phyloP scores from a whole-genome alignment of 2,797 vertebrate genomes.

The Odontamblyopus rebecca region DNA sequence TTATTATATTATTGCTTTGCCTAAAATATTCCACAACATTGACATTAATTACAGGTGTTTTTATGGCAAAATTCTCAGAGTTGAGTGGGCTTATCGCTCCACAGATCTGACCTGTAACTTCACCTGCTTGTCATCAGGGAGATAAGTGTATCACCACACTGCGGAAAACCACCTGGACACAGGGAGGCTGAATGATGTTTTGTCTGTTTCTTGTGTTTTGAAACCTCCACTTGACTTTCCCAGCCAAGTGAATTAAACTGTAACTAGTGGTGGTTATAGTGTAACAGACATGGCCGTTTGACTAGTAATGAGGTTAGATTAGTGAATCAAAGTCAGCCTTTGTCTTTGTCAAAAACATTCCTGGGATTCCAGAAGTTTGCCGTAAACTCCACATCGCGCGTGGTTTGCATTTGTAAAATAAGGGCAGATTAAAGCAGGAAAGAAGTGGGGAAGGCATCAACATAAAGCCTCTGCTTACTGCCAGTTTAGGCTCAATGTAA shows the following conservation, averaged over 20 bases:
- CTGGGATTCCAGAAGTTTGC: conserved; percentile 69
- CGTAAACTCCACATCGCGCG: conserved; percentile 44
- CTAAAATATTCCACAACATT: neutral
- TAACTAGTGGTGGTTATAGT: conserved; percentile 66
- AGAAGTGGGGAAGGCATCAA: conserved; percentile 45
- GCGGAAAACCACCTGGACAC: too few species aligned
- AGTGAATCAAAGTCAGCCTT: conserved; percentile 71
- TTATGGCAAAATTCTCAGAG: neutral
- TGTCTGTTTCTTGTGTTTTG: neutral
- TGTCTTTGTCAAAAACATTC: conserved; percentile 70
- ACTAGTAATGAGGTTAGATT: conserved; percentile 50
- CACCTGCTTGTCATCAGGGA: neutral
- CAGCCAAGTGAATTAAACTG: conserved; percentile 48
- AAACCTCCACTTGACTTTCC: conserved; percentile 14
- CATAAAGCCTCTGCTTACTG: conserved; percentile 40
- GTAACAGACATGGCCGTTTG: conserved; percentile 49
- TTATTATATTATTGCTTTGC: neutral
- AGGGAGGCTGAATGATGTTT: neutral
- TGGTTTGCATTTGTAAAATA: conserved; percentile 65
- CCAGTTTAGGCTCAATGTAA: conserved; percentile 20
- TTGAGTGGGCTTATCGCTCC: neutral
- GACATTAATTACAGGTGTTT: neutral
- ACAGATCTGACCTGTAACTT: neutral
- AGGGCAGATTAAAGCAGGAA: conserved; percentile 53
- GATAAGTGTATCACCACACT: neutral